Evolutionary conservation across 2,797 vertebrate species (phyloP), one percentile per base, ranked within the genome.

Genomic region (Schizopygopsis malacanthus): DNA sequence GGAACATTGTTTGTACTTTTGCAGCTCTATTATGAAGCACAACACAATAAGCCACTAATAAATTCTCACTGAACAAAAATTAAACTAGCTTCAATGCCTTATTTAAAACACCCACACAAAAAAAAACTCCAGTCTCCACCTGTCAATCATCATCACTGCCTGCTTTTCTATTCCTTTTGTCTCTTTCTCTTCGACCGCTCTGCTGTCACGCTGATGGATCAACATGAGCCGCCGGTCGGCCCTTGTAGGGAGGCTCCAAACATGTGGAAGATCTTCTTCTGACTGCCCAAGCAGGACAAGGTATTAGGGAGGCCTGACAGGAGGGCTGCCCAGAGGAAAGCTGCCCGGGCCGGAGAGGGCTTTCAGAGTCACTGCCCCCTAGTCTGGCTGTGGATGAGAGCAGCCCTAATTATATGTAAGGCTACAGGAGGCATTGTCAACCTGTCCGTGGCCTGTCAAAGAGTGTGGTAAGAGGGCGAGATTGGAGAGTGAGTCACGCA

Each of bases 261-360:
- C 89, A 81, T 15, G 52, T 82, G 67, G 54, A 56, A 76, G 69
- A 39, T 50, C 76, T 79, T 79, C 43, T 54, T 79, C 52, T 88
- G 87, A 81, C 75, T 86, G 78, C 47, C 86, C 75, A 86, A 73
- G 77, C 67, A 81, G 78, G 89, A 91, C 90, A 89, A 88, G 84
- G 81, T 56, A 90, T 90, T 91, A 86, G 15, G 87, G 87, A 82
- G 67, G 80, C 83, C 87, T 79, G 83, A 92, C 90, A 90, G 92
- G 92, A 92, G 92, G 91, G 90, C 91, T 89, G 92, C 88, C 89
- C 86, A 90, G 89, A 89, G 89, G 69, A 87, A 89, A 91, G 87
- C 81, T 91, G 88, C 83, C 88, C 70, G 87, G 91, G 89, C 90
- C 39, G 28, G 83, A 86, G 82, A 72, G 87, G 83, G 86, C 90